These are phyloP conservation scores for Phylloscopus whistleri DNA, from an alignment of 2,113 vertebrate genomes.

Conservation along the genomic window DNA sequence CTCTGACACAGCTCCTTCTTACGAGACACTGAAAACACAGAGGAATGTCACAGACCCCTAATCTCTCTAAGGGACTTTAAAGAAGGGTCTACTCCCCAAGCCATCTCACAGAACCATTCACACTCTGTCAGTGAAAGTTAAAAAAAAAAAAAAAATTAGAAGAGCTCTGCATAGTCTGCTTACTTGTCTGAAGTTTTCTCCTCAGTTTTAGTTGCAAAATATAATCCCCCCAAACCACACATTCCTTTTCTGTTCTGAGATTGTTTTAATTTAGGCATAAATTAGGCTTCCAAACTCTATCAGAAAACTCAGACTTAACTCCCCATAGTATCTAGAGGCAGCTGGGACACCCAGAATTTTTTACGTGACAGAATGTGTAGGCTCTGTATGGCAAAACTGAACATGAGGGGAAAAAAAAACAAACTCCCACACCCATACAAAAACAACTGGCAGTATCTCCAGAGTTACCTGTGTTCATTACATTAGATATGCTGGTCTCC, in stretches of 20 bases:
- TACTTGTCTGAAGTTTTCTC: not conserved
- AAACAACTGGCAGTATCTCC: not conserved
- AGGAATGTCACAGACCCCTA: not conserved
- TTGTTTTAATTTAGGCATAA: not conserved
- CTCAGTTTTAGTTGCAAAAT: not conserved
- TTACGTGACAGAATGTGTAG: conserved; percentile 1
- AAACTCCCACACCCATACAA: not conserved
- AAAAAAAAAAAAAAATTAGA: not conserved
- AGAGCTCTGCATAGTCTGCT: not conserved
- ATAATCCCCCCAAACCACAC: not conserved
- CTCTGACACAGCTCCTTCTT: not conserved
- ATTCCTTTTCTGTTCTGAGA: not conserved
- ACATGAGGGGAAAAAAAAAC: not conserved
- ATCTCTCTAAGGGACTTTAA: not conserved
- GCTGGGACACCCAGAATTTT: not conserved
- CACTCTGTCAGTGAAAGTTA: not conserved
- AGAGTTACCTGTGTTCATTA: not conserved
- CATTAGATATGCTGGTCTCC: not conserved
- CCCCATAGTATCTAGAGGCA: not conserved
- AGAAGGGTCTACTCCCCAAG: not conserved
- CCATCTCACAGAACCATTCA: not conserved
- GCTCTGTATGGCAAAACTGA: not conserved
- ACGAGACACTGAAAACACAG: not conserved
- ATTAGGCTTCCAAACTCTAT: not conserved
- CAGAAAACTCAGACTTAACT: not conserved